Base-by-base conservation (phyloP, 2,888 invertebrate genomes). In the Eupithecia centaureata region DNA sequence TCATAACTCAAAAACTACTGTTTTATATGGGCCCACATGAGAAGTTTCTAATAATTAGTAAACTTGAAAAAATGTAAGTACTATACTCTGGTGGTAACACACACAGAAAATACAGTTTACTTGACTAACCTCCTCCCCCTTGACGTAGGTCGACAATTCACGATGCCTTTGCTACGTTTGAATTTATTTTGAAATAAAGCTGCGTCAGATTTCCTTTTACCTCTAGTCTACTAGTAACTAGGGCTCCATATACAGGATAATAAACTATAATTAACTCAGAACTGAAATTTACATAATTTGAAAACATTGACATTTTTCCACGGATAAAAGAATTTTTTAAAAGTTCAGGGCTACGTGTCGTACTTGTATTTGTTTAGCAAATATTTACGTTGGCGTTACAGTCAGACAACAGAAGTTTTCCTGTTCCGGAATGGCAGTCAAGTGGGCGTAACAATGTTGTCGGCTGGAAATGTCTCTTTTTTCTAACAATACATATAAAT, bases 341-440 rank as follows among this genome's bases (percentile, higher is more conserved):
- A 42, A 42, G 42, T 42, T 42, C 42, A 42, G 42, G 42, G 42
- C 42, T 42, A 42, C 42, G 42, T 18, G 18, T 42, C 42, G 42
- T 42, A 10, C 18, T 38, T 38, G n/a, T 38, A 38, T 38, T 42
- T 32, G 5, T 42, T 22, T 7, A 25, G 52, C 33, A 52, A 58
- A 42, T 54, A 30, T 51, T 27, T 30, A 57, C 1, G 33, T 33
- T 42, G 42, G 10, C 18, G 18, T 42, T 42, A 42, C 42, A 18
- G 42, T 18, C 42, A 42, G 42, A 42, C 18, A 42, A 42, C 42
- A 42, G 18, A 42, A 42, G 18, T 12, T 25, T 59, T 67, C 27
- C 42, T 30, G 38, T 0, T 28, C 58, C n/a, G 8, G 59, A 67
- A 63, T 59, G 63, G 59, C 59, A 59, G 42, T 15, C n/a, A 38